Conservation (phyloP, 2,113 vertebrate species). For the Scomber japonicus region DNA sequence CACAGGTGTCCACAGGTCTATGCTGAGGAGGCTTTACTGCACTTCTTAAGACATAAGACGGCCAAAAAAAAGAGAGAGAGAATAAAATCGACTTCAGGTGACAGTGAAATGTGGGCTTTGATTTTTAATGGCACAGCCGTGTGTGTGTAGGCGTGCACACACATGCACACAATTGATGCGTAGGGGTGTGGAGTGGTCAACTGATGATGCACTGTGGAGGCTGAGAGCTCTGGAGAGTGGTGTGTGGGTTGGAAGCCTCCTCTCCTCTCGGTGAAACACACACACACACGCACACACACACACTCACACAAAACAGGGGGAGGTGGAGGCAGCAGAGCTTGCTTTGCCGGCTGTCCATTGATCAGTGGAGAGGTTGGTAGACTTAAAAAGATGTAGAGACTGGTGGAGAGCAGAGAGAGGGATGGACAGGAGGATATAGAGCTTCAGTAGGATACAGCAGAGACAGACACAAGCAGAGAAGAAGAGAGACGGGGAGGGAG, state of each 20-base stretch:
- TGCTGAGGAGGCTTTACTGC: conserved; percentile 34
- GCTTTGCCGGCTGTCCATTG: conserved; percentile 75
- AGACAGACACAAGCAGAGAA: not conserved
- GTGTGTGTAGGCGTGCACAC: conserved; percentile 49
- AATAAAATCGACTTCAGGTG: conserved; percentile 54
- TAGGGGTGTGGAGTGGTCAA: conserved; percentile 83
- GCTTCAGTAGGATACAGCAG: conserved; percentile 12
- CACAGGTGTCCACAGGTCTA: conserved; percentile 63
- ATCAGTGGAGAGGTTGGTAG: conserved; percentile 75
- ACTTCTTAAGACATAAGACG: conserved; percentile 42
- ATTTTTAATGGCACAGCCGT: conserved; percentile 47
- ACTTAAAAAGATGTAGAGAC: conserved; percentile 77
- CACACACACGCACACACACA: conserved; percentile 48
- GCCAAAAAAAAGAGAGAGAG: not conserved
- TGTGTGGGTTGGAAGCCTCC: conserved; percentile 82
- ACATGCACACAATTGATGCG: conserved; percentile 70
- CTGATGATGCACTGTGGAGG: conserved; percentile 81
- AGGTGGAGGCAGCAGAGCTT: conserved; percentile 76
- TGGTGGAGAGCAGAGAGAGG: conserved; percentile 62
- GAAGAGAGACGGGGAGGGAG: not conserved
- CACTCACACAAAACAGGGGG: conserved; percentile 58
- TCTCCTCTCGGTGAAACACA: conserved; percentile 60
- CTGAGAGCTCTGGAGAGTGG: conserved; percentile 83
- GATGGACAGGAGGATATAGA: conserved; percentile 44
- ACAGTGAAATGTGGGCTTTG: conserved; percentile 58